A percentile compares a stretch with the other conserved stretches of the same genome.
Evolutionary conservation across 1,140 invertebrate genomes (phyloP).

Genomic region (Bombus difficillimus): DNA sequence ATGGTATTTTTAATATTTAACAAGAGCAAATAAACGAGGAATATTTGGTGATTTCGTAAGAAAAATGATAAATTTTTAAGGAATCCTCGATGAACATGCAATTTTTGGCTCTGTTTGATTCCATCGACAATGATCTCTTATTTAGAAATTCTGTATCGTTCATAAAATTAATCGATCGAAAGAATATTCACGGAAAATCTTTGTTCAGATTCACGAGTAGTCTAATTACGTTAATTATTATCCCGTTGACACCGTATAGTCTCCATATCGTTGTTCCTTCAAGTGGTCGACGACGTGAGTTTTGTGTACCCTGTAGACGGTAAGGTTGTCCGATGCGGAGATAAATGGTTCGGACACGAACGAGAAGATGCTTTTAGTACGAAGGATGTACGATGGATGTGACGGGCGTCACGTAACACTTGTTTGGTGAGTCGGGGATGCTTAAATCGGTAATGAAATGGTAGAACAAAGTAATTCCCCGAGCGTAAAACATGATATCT

Average conservation of each 20-base stretch:
- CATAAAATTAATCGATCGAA: background rate
- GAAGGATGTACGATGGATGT: slow-evolving; percentile 23
- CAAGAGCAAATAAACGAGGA: too few relatives aligned
- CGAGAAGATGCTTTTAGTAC: slow-evolving; percentile 23
- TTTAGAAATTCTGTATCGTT: background rate
- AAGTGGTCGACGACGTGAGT: background rate
- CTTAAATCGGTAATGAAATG: slow-evolving; percentile 18
- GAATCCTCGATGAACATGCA: too few relatives aligned
- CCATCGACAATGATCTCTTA: too few relatives aligned
- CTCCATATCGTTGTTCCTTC: background rate
- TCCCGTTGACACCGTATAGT: background rate
- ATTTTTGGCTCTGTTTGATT: too few relatives aligned
- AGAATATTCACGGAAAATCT: background rate
- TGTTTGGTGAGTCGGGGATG: background rate
- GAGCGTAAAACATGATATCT: background rate
- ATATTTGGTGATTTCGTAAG: too few relatives aligned
- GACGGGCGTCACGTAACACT: slow-evolving; percentile 41
- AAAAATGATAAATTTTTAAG: too few relatives aligned
- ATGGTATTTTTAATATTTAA: too few relatives aligned
- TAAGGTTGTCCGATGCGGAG: slow-evolving; percentile 9
- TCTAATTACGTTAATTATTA: background rate
- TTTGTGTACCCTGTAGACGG: background rate
- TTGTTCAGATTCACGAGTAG: background rate
- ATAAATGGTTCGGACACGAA: slow-evolving; percentile 37
- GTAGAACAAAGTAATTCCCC: background rate